Evolutionary conservation across 2,113 vertebrate genomes (phyloP).

Genomic region (Saguinus midas): DNA sequence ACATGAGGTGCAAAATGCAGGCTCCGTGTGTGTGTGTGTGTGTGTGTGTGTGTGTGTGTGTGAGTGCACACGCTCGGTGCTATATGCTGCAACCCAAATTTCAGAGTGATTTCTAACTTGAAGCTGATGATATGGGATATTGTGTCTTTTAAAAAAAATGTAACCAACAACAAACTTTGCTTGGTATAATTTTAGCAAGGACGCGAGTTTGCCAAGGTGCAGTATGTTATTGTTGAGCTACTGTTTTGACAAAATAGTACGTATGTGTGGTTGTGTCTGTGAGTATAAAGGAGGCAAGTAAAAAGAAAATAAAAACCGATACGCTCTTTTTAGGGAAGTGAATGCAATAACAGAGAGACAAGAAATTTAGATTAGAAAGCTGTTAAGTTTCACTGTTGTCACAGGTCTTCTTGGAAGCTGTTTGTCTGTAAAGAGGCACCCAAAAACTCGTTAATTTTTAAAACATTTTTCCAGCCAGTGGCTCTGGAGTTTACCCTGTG

Average conservation of each 20-base stretch:
- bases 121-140: constrained; percentile 64
- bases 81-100: not conserved
- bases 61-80: not conserved
- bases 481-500: not conserved
- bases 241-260: constrained; percentile 66
- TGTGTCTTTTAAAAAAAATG: constrained; percentile 52
- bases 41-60: not conserved
- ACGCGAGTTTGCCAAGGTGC: constrained; percentile 54
- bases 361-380: constrained; percentile 29
- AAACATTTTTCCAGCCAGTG: not conserved
- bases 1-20: constrained; percentile 47
- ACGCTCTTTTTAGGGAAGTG: not conserved
- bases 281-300: not conserved
- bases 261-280: constrained; percentile 36
- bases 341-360: not conserved
- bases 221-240: constrained; percentile 35
- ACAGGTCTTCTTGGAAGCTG: not conserved
- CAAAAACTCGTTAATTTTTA: not conserved
- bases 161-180: constrained; percentile 58
- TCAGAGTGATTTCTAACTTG: constrained; percentile 57
- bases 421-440: not conserved
- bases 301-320: not conserved
- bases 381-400: not conserved
- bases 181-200: constrained; percentile 67
- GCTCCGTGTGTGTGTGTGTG: not conserved